Base-by-base conservation (phyloP, 2,888 invertebrate genomes). In the Andrena camellia region DNA sequence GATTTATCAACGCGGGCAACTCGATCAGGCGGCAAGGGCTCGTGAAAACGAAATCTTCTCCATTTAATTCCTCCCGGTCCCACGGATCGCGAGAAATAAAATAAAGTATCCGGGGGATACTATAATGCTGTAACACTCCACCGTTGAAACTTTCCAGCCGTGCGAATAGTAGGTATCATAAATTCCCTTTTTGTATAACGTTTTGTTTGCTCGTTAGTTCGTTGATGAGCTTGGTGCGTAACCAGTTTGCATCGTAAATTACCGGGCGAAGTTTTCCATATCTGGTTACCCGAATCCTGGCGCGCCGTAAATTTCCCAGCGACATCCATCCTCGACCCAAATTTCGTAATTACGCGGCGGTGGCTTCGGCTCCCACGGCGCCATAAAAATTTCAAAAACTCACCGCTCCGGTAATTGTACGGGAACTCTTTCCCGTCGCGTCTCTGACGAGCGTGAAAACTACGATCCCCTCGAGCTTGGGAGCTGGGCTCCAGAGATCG, bases 321-420 rank as follows among this genome's bases (percentile, higher is more conserved):
- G 62, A 70, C 54, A 76, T 63, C 62, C 75, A 76, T 31, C 54
- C 62, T 62, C 75, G 72, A 77, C 77, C 73, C 64, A 26, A 72
- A 77, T 77, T 57, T 64, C 77, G 50, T 73, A 77, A 77, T 77
- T 64, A 72, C 26, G 26, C 72, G 57, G 64, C 63, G 57, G 70
- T 48, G 42, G n/a, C 59, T 68, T 48, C 26, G 23, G 6, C 50
- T 50, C 31, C 52, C 52, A 20, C 33, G 23, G 72, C 60, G 33
- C 6, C 50, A 35, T 52, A n/a, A 70, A 75, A 75, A 70, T 70
- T 75, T 75, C 60, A 75, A 70, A 75, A 70, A 70, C 17, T 26
- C 26, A 17, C 13, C n/a, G n/a, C 4, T 23, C 13, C 8, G 67
- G 31, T 59, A 68, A 68, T 68, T 74, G 48, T 59, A 23, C 31